These are phyloP conservation scores for Dicrurus megarhynchus DNA, from an alignment of 2,113 vertebrate genomes.

Conservation along the genomic window DNA sequence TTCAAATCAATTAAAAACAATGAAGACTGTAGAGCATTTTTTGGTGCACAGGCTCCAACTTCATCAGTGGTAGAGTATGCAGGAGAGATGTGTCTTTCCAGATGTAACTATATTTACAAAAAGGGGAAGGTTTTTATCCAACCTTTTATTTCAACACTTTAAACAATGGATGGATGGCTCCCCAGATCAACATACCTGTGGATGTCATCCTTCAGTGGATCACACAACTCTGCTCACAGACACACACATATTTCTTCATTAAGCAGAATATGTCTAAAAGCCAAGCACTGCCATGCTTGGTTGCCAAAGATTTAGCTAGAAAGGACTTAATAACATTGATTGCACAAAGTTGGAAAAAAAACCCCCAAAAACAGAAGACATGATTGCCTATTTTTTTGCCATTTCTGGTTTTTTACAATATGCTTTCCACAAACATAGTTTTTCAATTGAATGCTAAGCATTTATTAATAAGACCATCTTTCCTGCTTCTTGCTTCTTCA, in stretches of 20 bases:
- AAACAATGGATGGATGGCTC: neutral
- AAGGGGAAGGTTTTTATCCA: neutral
- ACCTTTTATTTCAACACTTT: neutral
- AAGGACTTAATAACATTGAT: neutral
- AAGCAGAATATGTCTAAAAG: neutral
- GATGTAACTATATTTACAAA: neutral
- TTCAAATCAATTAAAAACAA: neutral
- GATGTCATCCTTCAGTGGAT: neutral
- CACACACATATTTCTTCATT: neutral
- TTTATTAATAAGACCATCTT: neutral
- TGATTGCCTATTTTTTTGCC: neutral
- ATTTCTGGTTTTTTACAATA: neutral
- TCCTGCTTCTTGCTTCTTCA: neutral
- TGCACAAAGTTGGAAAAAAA: neutral
- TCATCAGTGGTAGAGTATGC: no score
- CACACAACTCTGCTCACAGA: neutral
- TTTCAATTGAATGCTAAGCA: neutral
- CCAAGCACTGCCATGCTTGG: neutral
- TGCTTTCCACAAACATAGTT: neutral
- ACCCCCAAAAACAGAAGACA: rapidly evolving
- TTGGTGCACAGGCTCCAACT: neutral
- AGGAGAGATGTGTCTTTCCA: neutral
- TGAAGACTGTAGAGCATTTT: neutral
- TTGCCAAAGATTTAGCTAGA: neutral
- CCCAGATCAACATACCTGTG: neutral